These are phyloP conservation scores for Tachina lurida DNA, from an alignment of 2,888 invertebrate genomes.

Conservation along the genomic window DNA sequence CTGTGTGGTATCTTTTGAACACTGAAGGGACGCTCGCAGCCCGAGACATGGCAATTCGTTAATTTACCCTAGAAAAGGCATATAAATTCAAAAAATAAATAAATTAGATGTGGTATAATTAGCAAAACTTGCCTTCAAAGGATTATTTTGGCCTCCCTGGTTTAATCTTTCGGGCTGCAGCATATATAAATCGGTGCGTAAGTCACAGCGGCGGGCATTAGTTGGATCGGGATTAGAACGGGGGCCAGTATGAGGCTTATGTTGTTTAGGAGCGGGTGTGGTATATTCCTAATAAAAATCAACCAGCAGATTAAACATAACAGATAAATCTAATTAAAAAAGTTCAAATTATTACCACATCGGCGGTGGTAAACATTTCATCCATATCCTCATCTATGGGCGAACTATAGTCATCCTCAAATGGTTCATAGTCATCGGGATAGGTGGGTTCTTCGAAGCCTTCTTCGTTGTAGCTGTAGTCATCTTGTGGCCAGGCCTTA, in stretches of 20 bases:
- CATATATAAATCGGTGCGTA: constrained; percentile 93
- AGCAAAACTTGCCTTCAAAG: constrained; percentile 85
- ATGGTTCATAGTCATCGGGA: constrained; percentile 81
- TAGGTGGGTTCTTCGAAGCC: constrained; percentile 81
- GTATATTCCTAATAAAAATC: constrained; percentile 78
- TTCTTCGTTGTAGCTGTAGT: constrained; percentile 80
- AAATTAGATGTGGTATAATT: background rate
- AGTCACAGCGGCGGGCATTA: constrained; percentile 91
- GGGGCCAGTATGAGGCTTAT: constrained; percentile 79
- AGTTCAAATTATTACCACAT: constrained; percentile 76
- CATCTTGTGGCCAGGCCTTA: constrained; percentile 82
- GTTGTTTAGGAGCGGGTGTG: constrained; percentile 80
- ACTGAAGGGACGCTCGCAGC: constrained; percentile 95
- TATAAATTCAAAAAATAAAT: background rate
- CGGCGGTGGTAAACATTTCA: constrained; percentile 81
- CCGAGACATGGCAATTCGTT: constrained; percentile 93
- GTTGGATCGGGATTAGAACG: constrained; percentile 84
- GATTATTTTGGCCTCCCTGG: constrained; percentile 90
- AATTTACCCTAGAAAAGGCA: constrained; percentile 86
- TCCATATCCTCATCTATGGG: constrained; percentile 81
- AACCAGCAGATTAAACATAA: too few relatives aligned
- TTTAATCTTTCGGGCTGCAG: constrained; percentile 91
- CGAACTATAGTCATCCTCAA: constrained; percentile 80
- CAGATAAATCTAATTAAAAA: background rate
- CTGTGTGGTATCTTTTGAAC: constrained; percentile 96